These are phyloP conservation scores for Synergus laeviventris DNA, from an alignment of 2,888 invertebrate species.

Conservation along the genomic window DNA sequence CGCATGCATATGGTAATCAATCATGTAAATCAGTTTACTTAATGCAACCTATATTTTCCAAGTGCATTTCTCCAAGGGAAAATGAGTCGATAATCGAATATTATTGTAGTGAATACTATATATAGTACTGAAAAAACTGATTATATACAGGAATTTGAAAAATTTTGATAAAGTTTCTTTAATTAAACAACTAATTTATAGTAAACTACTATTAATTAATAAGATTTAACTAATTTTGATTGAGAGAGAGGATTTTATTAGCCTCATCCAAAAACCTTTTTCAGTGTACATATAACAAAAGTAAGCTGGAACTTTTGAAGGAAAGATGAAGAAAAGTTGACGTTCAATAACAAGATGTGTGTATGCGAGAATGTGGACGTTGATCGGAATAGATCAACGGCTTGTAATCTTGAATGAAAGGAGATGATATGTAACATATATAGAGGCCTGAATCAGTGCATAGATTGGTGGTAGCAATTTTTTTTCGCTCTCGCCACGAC, in stretches of 20 bases:
- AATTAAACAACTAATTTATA: not conserved
- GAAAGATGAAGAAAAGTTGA: not conserved
- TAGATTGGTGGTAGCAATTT: slow-evolving; percentile 14
- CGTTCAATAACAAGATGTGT: not conserved
- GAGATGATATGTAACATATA: not conserved
- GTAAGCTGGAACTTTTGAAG: no score
- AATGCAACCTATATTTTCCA: not conserved
- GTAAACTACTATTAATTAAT: not conserved
- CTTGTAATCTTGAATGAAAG: slow-evolving; percentile 28
- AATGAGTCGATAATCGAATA: not conserved
- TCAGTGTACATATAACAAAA: no score
- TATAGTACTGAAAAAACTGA: no score
- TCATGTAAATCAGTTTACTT: not conserved
- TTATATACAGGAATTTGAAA: not conserved
- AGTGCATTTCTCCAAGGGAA: not conserved
- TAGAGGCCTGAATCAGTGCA: slow-evolving; percentile 1
- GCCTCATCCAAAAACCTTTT: no score
- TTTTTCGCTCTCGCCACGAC: slow-evolving; percentile 24
- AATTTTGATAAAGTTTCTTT: not conserved
- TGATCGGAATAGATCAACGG: slow-evolving; percentile 31
- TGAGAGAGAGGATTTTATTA: not conserved
- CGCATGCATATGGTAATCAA: not conserved
- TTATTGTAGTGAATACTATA: not conserved
- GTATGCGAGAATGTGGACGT: not conserved
- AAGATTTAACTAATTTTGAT: not conserved